phyloP scores from a whole-genome alignment of 2,113 vertebrate genomes.

The Carollia perspicillata region DNA sequence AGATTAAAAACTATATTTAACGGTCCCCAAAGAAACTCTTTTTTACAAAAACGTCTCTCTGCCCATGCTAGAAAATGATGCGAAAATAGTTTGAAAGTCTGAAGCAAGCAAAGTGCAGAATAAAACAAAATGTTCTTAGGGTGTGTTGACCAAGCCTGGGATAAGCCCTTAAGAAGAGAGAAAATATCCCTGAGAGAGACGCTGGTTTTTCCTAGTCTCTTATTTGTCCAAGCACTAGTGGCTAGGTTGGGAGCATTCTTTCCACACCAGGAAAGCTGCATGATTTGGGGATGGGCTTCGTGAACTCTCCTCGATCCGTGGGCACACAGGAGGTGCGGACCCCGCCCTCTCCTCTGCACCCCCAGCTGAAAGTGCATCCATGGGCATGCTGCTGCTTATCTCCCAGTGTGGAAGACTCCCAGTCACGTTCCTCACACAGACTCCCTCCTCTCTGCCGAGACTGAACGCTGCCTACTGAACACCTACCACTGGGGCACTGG shows the following conservation, averaged over 20 bases:
- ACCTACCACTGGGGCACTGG: neutral
- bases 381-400: too few relatives aligned
- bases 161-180: neutral
- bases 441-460: neutral
- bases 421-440: too few relatives aligned
- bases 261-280: neutral
- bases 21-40: constrained; percentile 48
- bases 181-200: neutral
- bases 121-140: constrained; percentile 19
- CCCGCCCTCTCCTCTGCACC: neutral
- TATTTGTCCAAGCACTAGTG: neutral
- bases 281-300: neutral
- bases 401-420: neutral
- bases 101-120: constrained; percentile 11
- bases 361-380: fast-evolving
- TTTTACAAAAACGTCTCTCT: neutral
- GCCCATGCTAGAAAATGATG: neutral
- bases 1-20: constrained; percentile 73
- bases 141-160: neutral
- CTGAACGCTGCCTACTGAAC: neutral
- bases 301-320: neutral
- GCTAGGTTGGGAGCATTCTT: neutral
- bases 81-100: neutral
- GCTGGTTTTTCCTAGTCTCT: neutral
- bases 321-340: fast-evolving